A percentile compares a stretch with the other conserved stretches of the same genome.
These are phyloP conservation scores for Pachyuromys duprasi DNA, from an alignment of 2,797 vertebrate genomes.

Conservation along the genomic window DNA sequence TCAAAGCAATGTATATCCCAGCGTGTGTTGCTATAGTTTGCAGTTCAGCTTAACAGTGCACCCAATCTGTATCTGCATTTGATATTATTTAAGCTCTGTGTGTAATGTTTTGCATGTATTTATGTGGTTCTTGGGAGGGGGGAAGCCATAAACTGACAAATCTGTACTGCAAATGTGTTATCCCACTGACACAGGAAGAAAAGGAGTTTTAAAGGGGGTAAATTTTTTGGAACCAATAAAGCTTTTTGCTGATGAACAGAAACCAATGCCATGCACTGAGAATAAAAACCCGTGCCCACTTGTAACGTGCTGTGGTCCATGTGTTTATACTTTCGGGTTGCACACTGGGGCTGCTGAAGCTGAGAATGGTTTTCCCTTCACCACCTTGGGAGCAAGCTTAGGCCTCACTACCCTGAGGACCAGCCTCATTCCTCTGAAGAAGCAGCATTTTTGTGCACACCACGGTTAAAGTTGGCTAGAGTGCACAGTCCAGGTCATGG, in stretches of 20 bases:
- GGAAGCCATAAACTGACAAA: conserved; percentile 80
- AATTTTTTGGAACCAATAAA: conserved; percentile 84
- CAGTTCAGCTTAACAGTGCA: conserved; percentile 85
- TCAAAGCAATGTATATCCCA: conserved; percentile 94
- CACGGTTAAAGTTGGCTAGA: not conserved
- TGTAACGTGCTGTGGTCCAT: conserved; percentile 74
- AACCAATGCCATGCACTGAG: conserved; percentile 81
- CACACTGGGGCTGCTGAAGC: accelerated
- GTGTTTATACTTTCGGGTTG: conserved; percentile 63
- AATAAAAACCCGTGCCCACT: conserved; percentile 86
- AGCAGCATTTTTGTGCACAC: too few relatives aligned
- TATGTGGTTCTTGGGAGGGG: conserved; percentile 86
- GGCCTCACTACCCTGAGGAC: accelerated
- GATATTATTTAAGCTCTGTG: conserved; percentile 89
- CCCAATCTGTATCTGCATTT: conserved; percentile 88
- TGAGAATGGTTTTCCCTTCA: not conserved
- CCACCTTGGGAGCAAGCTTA: not conserved
- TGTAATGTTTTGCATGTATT: conserved; percentile 91
- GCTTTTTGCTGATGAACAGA: conserved; percentile 86
- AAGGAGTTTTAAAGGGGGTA: conserved; percentile 62
- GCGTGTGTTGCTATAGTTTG: conserved; percentile 88
- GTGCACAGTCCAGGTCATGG: not conserved
- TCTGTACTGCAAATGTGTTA: conserved; percentile 72
- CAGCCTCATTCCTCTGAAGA: not conserved
- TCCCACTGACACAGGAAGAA: conserved; percentile 59